Evolutionary conservation across 2,888 invertebrate genomes (phyloP), one percentile per base, ranked within the genome.

Genomic region (Agonopterix heracliana): DNA sequence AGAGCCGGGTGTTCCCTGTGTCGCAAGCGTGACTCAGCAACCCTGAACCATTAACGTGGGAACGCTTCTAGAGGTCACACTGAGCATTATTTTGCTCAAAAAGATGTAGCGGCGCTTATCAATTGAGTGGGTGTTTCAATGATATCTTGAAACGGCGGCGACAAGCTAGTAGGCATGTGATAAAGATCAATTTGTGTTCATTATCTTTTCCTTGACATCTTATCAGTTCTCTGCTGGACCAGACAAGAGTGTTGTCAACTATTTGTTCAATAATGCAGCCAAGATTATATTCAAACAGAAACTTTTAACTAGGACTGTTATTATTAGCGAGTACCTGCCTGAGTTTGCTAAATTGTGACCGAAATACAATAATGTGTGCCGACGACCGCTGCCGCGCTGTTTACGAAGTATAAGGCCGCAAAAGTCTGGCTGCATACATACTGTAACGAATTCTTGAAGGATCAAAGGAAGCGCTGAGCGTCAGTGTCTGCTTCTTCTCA

Each of bases 1-100:
- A 78, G 65, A 71, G 70, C 70, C 74, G 79, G 80, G 81, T 81
- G 79, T 79, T 79, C 78, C 80, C 79, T 72, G 59, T 77, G 76
- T 74, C 72, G 74, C 69, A 67, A 71, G 52, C 60, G 67, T 81
- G 81, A 79, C 60, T 81, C 76, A 81, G 64, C 71, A 75, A 62
- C 80, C 79, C 72, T 81, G 79, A 79, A 81, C 76, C 71, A 77
- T 69, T 72, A 75, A 72, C 70, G 69, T 66, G 74, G 68, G 71
- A 71, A 66, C 64, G 64, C 68, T 66, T 64, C 62, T 58, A 66
- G 70, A 71, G 74, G 68, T 68, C 68, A 68, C 59, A 52, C 46
- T 57, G 57, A 59, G 51, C 44, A 57, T 63, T 60, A 61, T 61
- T 64, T 65, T 60, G 54, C 61, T 59, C 50, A 60, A 57, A 59